Evolutionary conservation across 2,797 vertebrate genomes (phyloP).

Genomic region (Phalloptychus januarius): DNA sequence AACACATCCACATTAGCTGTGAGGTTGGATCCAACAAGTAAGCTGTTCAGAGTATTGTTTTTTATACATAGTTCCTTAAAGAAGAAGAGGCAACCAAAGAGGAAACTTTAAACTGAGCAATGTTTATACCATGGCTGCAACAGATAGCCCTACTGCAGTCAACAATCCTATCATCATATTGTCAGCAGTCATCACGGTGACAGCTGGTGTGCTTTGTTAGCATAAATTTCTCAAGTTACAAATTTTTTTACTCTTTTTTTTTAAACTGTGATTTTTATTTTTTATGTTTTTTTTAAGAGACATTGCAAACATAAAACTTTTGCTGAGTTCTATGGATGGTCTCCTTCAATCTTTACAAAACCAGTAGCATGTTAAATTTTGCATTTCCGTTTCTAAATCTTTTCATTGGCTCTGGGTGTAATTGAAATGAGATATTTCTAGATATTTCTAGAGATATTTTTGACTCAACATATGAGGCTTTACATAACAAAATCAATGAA

Average conservation of each 20-base stretch:
- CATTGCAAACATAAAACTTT: neutral
- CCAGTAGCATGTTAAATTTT: neutral
- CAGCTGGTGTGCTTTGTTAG: neutral
- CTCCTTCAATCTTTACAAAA: neutral
- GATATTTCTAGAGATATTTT: neutral
- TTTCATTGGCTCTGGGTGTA: neutral
- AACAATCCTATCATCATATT: neutral
- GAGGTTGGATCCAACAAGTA: neutral
- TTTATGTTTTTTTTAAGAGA: neutral
- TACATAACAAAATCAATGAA: neutral
- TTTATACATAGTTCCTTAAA: neutral
- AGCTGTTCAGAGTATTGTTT: neutral
- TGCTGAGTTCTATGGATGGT: neutral
- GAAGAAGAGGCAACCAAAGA: neutral
- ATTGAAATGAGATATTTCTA: neutral
- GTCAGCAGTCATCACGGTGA: neutral
- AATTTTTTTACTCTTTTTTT: neutral
- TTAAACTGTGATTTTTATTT: neutral
- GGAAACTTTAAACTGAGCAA: neutral
- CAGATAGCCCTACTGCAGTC: neutral
- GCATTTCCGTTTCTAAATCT: neutral
- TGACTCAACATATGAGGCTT: neutral
- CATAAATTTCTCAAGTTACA: neutral
- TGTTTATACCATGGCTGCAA: neutral
- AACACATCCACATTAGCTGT: neutral